Percentiles rank a stretch among this genome's conserved stretches.
Conservation (phyloP, 1,140 invertebrate species). For the Parapsyche elsis region DNA sequence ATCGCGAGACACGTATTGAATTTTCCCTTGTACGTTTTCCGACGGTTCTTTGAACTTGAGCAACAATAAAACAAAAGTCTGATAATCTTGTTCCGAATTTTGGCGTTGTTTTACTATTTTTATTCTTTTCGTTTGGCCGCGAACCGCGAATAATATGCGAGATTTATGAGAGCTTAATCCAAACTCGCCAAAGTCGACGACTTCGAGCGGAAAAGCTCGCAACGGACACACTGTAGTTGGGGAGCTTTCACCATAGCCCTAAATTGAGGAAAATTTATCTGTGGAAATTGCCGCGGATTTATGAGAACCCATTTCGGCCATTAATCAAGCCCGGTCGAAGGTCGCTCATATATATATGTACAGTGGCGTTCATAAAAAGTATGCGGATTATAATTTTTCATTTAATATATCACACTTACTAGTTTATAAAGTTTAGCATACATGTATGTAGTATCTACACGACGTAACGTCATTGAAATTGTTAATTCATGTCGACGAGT, state of each 20-base stretch:
- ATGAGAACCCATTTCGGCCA: background rate
- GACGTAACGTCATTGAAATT: too few relatives aligned
- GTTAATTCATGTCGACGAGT: too few relatives aligned
- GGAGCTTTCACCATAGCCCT: background rate
- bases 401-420: too few relatives aligned
- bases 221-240: background rate
- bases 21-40: too few relatives aligned
- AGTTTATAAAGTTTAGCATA: too few relatives aligned
- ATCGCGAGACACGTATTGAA: too few relatives aligned
- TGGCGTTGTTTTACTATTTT: background rate
- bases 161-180: background rate
- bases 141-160: background rate
- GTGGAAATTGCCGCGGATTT: background rate
- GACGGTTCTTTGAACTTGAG: background rate
- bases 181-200: background rate
- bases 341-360: background rate
- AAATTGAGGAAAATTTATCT: background rate
- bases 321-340: background rate
- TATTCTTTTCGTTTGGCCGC: background rate
- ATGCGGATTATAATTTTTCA: too few relatives aligned
- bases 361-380: too few relatives aligned
- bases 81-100: constrained; percentile 4
- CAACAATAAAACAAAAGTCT: background rate
- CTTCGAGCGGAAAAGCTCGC: background rate
- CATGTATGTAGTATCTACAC: too few relatives aligned